phyloP scores from a whole-genome alignment of 2,113 vertebrate species.

The Nothocercus julius region DNA sequence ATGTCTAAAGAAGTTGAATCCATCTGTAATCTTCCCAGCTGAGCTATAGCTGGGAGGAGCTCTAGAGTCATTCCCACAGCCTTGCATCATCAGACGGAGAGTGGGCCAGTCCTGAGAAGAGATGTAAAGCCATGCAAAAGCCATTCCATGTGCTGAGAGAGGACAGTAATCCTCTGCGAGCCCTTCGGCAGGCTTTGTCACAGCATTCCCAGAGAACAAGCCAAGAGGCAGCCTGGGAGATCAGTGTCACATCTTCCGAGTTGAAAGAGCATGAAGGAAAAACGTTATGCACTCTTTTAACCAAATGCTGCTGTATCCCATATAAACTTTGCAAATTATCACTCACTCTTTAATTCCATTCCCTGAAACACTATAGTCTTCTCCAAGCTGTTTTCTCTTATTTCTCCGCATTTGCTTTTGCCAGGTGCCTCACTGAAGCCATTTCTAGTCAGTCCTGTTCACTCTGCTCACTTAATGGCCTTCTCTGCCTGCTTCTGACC shows the following conservation, averaged over 20 bases:
- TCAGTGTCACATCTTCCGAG: neutral
- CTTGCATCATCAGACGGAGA: neutral
- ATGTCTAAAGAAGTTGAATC: neutral
- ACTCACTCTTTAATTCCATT: neutral
- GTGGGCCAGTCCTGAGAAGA: neutral
- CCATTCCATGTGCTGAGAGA: neutral
- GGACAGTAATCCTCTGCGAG: neutral
- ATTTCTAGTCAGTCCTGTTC: neutral
- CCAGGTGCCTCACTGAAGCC: slow-evolving; percentile 4
- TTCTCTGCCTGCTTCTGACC: slow-evolving; percentile 37
- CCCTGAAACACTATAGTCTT: slow-evolving; percentile 20
- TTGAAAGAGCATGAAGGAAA: neutral
- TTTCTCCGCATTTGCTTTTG: slow-evolving; percentile 11
- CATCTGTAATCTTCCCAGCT: neutral
- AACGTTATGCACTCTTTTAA: neutral
- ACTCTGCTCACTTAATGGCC: slow-evolving; percentile 16
- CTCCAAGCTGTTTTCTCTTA: neutral
- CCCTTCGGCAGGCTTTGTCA: neutral
- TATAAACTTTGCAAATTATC: neutral
- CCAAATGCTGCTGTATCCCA: neutral
- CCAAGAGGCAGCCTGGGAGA: slow-evolving; percentile 4
- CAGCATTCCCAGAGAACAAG: neutral
- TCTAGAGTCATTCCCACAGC: neutral
- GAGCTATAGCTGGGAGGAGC: neutral
- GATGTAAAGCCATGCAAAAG: neutral